Base-by-base conservation (phyloP, 2,888 invertebrate genomes). In the Scaptomyza flava region DNA sequence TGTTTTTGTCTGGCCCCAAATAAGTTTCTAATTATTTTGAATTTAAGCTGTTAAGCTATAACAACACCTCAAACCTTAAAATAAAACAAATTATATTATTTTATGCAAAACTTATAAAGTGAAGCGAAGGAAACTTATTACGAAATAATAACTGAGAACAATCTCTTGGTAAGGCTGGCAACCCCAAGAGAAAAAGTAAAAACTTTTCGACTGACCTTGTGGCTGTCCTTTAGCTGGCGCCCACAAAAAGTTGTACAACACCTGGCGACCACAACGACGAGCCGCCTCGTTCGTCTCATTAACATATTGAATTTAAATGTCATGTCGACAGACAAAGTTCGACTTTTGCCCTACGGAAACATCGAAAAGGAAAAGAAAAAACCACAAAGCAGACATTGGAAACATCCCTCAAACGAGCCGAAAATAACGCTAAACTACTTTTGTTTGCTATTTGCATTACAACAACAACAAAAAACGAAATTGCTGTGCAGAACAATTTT, bases 251-350 rank as follows among this genome's bases (percentile, higher is more conserved):
- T 68, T 67, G 43, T 63, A 60, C 56, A 72, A 50, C 85, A 81
- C 85, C 80, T 84, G 84, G 58, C 63, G 62, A 63, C 66, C 58
- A 57, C 47, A 31, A 34, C 51, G 36, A 5, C 46, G 53, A 17
- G 41, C 23, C 52, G 41, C 23, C 52, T 51, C 47, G 51, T 54
- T 52, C 20, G 66, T 45, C 81, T 87, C 85, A 83, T 83, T 83
- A 83, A 81, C 83, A 83, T 83, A 83, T 84, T 83, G 87, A 83
- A 83, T 83, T 86, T 80, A 70, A 81, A 81, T 81, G 80, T 68
- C 80, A 68, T 73, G 79, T 68, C 69, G 70, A 60, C 68, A 53
- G 68, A 68, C 68, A 51, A 41, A 48, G 36, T 63, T 63, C 64
- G 48, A 53, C 53, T 30, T 34, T 17, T 11, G 46, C 27, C 47